These are phyloP conservation scores for Dolichallabes microphthalmus DNA, from an alignment of 2,113 vertebrate species.

Conservation along the genomic window DNA sequence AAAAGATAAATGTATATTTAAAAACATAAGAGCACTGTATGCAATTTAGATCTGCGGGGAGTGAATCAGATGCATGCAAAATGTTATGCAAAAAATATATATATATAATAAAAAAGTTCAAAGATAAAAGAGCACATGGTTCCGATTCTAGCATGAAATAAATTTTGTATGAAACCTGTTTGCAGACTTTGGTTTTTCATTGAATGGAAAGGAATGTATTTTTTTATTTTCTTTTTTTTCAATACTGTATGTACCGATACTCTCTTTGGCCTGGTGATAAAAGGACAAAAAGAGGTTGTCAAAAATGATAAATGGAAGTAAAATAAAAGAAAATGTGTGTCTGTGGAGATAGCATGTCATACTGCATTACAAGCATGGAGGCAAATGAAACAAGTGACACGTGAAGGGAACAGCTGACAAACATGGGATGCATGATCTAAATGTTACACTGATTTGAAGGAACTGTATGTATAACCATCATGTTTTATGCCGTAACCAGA, in stretches of 20 bases:
- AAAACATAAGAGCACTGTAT: conserved; percentile 79
- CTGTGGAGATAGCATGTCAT: conserved; percentile 50
- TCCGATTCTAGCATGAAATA: conserved; percentile 88
- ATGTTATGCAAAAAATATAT: conserved; percentile 85
- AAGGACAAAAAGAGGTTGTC: conserved; percentile 51
- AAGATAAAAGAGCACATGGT: conserved; percentile 59
- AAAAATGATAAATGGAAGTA: conserved; percentile 43
- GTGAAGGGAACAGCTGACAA: conserved; percentile 29
- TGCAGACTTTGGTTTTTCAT: conserved; percentile 46
- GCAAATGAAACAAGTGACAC: conserved; percentile 49
- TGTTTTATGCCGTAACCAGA: conserved; percentile 31
- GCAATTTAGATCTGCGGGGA: conserved; percentile 78
- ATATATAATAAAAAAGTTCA: conserved; percentile 49
- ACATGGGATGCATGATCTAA: conserved; percentile 49
- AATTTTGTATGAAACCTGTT: conserved; percentile 80
- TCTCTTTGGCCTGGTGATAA: conserved; percentile 52
- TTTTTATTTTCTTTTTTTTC: conserved; percentile 31
- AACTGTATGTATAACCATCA: conserved; percentile 20
- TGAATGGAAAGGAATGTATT: conserved; percentile 33
- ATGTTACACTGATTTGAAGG: conserved; percentile 14
- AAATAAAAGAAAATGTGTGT: conserved; percentile 27
- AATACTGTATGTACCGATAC: conserved; percentile 37
- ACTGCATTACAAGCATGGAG: conserved; percentile 56
- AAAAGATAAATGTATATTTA: conserved; percentile 72
- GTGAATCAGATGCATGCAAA: conserved; percentile 84